phyloP scores from a whole-genome alignment of 2,113 vertebrate genomes.

The Dinomys branickii region DNA sequence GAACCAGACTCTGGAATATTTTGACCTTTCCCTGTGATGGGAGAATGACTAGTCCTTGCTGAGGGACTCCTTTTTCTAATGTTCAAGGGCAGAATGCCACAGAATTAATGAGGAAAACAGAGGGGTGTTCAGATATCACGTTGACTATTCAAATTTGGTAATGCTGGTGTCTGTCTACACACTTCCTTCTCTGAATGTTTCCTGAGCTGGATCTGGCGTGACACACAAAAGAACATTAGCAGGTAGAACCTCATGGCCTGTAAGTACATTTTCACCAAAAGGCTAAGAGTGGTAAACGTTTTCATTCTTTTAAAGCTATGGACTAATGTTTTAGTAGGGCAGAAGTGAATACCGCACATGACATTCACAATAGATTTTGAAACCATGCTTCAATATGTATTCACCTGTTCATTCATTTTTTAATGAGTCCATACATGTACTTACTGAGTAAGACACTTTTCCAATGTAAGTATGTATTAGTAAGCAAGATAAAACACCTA shows the following conservation, averaged over 20 bases:
- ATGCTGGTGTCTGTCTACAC: neutral
- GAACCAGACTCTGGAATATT: neutral
- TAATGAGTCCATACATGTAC: neutral
- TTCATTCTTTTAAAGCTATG: neutral
- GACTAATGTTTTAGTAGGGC: neutral
- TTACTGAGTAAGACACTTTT: neutral
- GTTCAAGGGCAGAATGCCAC: neutral
- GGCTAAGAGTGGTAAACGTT: neutral
- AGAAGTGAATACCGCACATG: neutral
- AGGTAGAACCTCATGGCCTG: neutral
- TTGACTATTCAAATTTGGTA: neutral
- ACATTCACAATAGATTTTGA: neutral
- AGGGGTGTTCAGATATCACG: neutral
- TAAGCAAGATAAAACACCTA: neutral
- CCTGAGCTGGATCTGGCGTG: neutral
- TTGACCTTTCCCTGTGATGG: neutral
- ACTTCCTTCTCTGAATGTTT: neutral
- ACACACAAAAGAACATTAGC: rapidly evolving
- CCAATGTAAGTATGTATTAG: neutral
- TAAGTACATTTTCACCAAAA: neutral
- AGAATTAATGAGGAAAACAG: neutral
- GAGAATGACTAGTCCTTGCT: neutral
- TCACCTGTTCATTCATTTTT: neutral
- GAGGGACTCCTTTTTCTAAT: neutral
- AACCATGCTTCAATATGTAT: neutral